Conservation (phyloP, 92 coral and sea anemone genomes). For the Montipora capitata region DNA sequence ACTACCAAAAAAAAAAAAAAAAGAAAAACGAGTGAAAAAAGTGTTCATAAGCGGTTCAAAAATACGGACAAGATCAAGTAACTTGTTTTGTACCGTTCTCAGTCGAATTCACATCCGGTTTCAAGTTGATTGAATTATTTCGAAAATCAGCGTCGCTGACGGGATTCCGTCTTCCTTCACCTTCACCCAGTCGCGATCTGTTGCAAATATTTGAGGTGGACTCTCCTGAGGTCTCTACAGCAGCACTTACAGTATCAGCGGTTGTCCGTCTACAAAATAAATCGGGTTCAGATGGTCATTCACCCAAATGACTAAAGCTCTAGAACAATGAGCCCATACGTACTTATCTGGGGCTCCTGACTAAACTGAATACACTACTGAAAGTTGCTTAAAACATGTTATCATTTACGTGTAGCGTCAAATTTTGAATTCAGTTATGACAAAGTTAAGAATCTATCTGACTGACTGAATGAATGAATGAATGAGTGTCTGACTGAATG, state of each 20-base stretch:
- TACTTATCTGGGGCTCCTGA: too few relatives aligned
- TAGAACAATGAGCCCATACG: too few relatives aligned
- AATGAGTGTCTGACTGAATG: background rate
- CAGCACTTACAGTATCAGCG: background rate
- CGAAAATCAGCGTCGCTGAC: conserved; percentile 29
- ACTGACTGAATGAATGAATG: background rate
- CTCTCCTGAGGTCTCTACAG: background rate
- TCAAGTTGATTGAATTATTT: background rate
- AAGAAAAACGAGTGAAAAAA: too few relatives aligned
- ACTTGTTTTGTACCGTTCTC: conserved; percentile 7
- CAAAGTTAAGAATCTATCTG: background rate
- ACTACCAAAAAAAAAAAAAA: background rate
- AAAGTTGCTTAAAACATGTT: too few relatives aligned
- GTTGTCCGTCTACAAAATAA: background rate
- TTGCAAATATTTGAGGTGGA: background rate
- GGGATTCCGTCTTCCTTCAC: conserved; percentile 37
- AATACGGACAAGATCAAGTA: too few relatives aligned
- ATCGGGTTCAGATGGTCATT: too few relatives aligned
- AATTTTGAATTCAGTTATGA: too few relatives aligned
- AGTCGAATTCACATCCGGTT: background rate
- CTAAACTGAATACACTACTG: too few relatives aligned
- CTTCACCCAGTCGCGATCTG: conserved; percentile 22
- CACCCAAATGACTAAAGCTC: too few relatives aligned
- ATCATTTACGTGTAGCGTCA: too few relatives aligned
- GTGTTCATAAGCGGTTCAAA: too few relatives aligned